phyloP scores from a whole-genome alignment of 2,888 invertebrate species.

The Rhagium mordax region DNA sequence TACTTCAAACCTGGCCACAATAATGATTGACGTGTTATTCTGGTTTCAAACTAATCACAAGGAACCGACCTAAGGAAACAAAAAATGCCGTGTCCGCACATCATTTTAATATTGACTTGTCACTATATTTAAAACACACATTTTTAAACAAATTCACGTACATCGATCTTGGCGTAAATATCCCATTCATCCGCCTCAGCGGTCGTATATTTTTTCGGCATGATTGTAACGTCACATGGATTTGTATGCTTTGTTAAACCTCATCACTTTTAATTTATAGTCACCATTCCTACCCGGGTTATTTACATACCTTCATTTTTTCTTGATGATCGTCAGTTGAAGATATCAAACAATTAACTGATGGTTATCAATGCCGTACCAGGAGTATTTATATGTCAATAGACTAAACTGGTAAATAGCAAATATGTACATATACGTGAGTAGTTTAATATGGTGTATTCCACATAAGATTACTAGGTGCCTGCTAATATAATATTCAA shows the following conservation, averaged over 20 bases:
- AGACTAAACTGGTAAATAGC: not conserved
- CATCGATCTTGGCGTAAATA: slow-evolving; percentile 59
- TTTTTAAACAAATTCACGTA: slow-evolving; percentile 51
- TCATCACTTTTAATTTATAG: slow-evolving; percentile 46
- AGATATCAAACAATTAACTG: slow-evolving; percentile 39
- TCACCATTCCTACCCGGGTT: slow-evolving; percentile 26
- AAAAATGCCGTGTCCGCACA: not conserved
- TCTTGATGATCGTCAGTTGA: slow-evolving; percentile 21
- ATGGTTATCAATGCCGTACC: slow-evolving; percentile 34
- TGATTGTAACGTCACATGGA: slow-evolving; percentile 38
- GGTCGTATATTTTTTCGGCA: slow-evolving; percentile 48
- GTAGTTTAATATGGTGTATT: slow-evolving; percentile 20
- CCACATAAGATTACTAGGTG: slow-evolving; percentile 27
- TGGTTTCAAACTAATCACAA: not conserved
- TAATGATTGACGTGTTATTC: not conserved
- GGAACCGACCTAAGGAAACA: not conserved
- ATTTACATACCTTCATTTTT: slow-evolving; percentile 45
- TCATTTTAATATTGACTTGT: not conserved
- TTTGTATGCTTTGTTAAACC: slow-evolving; percentile 43
- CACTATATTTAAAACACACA: slow-evolving; percentile 12
- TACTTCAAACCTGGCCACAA: not conserved
- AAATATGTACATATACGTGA: slow-evolving; percentile 22
- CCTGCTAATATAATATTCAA: slow-evolving; percentile 29
- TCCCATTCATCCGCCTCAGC: slow-evolving; percentile 56
- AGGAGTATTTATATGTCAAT: slow-evolving; percentile 38